Conservation (phyloP, 2,113 vertebrate genomes). For the Poeciliopsis retropinna region DNA sequence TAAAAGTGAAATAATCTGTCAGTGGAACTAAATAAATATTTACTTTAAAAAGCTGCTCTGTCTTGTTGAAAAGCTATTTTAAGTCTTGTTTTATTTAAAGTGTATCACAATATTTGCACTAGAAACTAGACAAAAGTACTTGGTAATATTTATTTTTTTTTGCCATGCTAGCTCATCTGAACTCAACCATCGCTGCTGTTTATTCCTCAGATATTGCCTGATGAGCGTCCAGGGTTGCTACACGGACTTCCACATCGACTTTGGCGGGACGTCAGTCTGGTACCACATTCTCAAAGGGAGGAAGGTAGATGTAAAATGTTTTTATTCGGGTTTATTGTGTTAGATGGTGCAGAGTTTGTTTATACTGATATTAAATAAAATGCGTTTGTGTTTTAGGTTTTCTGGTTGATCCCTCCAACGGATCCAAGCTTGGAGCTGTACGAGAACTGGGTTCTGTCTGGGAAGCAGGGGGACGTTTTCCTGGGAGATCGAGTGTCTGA, state of each 20-base stretch:
- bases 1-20: too few relatives aligned
- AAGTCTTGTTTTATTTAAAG: too few relatives aligned
- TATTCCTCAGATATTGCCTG: slow-evolving; percentile 89
- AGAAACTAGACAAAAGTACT: too few relatives aligned
- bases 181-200: not conserved
- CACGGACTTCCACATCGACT: slow-evolving; percentile 98
- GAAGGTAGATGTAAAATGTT: slow-evolving; percentile 78
- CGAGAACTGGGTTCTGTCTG: slow-evolving; percentile 97
- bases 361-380: not conserved
- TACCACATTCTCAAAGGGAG: slow-evolving; percentile 95
- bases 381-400: slow-evolving; percentile 82
- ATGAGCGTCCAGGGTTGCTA: slow-evolving; percentile 99
- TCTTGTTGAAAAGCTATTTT: too few relatives aligned
- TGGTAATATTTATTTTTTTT: too few relatives aligned
- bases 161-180: not conserved
- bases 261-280: slow-evolving; percentile 98
- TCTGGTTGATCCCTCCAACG: slow-evolving; percentile 97
- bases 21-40: too few relatives aligned
- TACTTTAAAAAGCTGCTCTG: too few relatives aligned
- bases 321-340: not conserved
- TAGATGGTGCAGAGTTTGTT: not conserved
- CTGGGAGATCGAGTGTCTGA: slow-evolving; percentile 90
- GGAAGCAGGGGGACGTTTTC: slow-evolving; percentile 97
- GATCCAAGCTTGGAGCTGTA: slow-evolving; percentile 96
- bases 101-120: too few relatives aligned